These are phyloP conservation scores for Arrhamphus sclerolepis DNA, from an alignment of 2,797 vertebrate species.

Conservation along the genomic window DNA sequence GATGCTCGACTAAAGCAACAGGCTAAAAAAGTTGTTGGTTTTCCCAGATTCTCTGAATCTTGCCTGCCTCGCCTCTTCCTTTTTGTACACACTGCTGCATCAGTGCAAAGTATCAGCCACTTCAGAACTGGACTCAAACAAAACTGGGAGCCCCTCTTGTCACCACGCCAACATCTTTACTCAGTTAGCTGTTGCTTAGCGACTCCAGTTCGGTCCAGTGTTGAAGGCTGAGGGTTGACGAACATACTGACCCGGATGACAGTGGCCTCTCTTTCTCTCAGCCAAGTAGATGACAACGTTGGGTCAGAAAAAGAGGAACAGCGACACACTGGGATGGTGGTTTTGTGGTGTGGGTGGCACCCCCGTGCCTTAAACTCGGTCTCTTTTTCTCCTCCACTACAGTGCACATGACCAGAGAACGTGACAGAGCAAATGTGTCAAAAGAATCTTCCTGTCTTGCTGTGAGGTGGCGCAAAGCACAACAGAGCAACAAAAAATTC, in stretches of 20 bases:
- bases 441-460: constrained; percentile 42
- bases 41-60: constrained; percentile 68
- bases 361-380: constrained; percentile 39
- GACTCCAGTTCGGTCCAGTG: constrained; percentile 58
- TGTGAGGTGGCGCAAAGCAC: constrained; percentile 23
- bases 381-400: constrained; percentile 46
- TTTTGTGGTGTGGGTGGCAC: constrained; percentile 64
- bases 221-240: constrained; percentile 56
- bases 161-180: constrained; percentile 70
- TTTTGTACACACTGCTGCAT: constrained; percentile 67
- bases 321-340: constrained; percentile 52
- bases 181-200: constrained; percentile 79
- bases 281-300: constrained; percentile 65
- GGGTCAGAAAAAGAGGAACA: constrained; percentile 51
- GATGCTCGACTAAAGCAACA: constrained; percentile 52
- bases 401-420: constrained; percentile 58
- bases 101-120: constrained; percentile 73
- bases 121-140: constrained; percentile 61
- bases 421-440: constrained; percentile 60
- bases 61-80: constrained; percentile 49
- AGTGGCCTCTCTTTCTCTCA: constrained; percentile 50
- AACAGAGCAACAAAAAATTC: constrained; percentile 15
- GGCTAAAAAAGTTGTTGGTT: constrained; percentile 62
- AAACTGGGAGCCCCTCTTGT: constrained; percentile 70
- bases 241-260: constrained; percentile 65